Conservation (phyloP, 2,797 vertebrate species). For the Euthynnus affinis region DNA sequence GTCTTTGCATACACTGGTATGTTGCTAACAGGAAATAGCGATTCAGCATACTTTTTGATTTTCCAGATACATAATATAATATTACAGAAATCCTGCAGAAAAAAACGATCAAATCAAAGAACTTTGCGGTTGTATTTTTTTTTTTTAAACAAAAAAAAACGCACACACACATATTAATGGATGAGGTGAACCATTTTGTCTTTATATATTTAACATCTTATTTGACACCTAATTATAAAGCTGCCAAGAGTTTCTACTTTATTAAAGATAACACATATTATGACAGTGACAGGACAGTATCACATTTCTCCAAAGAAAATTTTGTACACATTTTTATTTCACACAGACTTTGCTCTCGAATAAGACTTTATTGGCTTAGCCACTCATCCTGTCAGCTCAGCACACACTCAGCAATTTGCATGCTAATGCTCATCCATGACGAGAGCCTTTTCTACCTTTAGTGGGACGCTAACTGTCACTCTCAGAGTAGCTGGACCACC, state of each 20-base stretch:
- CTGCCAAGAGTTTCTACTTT: background rate
- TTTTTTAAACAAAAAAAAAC: too few relatives aligned
- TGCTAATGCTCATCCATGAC: slow-evolving; percentile 36
- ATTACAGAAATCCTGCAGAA: background rate
- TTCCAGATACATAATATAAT: too few relatives aligned
- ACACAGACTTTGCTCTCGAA: slow-evolving; percentile 12
- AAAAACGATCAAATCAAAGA: too few relatives aligned
- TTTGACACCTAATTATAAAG: background rate
- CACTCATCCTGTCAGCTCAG: slow-evolving; percentile 42
- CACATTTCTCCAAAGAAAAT: background rate
- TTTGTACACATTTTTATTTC: background rate
- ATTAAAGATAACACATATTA: background rate
- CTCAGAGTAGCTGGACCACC: background rate
- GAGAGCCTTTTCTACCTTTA: slow-evolving; percentile 11
- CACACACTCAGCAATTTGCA: slow-evolving; percentile 34
- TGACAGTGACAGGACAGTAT: background rate
- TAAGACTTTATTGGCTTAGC: slow-evolving; percentile 37
- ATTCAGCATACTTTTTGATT: too few relatives aligned
- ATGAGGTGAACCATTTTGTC: too few relatives aligned
- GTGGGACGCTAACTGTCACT: too few relatives aligned
- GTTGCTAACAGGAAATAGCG: too few relatives aligned
- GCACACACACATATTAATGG: too few relatives aligned
- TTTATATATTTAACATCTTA: too few relatives aligned
- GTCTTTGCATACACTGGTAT: too few relatives aligned
- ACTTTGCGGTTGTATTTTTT: too few relatives aligned